phyloP scores from a whole-genome alignment of 2,888 invertebrate species.

The Hirtodrosophila confusa region DNA sequence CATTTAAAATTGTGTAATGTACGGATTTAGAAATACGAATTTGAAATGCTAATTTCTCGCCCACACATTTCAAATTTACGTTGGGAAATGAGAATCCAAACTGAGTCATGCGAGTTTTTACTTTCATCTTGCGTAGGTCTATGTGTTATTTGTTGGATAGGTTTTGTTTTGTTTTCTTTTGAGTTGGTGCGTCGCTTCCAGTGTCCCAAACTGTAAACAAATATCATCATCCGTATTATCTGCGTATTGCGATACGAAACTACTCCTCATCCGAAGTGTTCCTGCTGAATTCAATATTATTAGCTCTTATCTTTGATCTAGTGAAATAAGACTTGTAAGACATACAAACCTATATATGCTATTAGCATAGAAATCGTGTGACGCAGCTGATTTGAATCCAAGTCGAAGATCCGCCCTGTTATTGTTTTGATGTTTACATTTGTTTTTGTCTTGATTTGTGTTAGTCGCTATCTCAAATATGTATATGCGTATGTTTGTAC shows the following conservation, averaged over 20 bases:
- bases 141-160: slow-evolving; percentile 32
- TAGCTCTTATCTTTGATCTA: too few species aligned
- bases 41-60: slow-evolving; percentile 49
- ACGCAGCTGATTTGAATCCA: slow-evolving; percentile 12
- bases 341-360: too few species aligned
- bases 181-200: neutral
- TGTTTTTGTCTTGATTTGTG: slow-evolving; percentile 8
- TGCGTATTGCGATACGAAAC: neutral
- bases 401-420: slow-evolving; percentile 14
- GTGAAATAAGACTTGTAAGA: too few species aligned
- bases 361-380: slow-evolving; percentile 2
- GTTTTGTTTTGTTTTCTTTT: slow-evolving; percentile 16
- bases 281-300: neutral
- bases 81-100: slow-evolving; percentile 9
- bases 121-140: slow-evolving; percentile 38
- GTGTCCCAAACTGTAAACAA: slow-evolving; percentile 27
- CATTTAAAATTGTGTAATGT: slow-evolving; percentile 54
- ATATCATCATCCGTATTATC: neutral
- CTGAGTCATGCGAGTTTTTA: slow-evolving; percentile 38
- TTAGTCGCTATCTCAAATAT: slow-evolving; percentile 6
- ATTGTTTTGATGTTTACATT: slow-evolving; percentile 37
- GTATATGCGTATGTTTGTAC: neutral
- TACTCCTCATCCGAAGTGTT: neutral
- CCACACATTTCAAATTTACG: slow-evolving; percentile 41
- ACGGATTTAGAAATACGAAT: slow-evolving; percentile 31